A percentile compares a stretch with the other conserved stretches of the same genome.
These are phyloP conservation scores for Microcebus ravelobensis DNA, from an alignment of 2,113 vertebrate genomes.

Conservation along the genomic window DNA sequence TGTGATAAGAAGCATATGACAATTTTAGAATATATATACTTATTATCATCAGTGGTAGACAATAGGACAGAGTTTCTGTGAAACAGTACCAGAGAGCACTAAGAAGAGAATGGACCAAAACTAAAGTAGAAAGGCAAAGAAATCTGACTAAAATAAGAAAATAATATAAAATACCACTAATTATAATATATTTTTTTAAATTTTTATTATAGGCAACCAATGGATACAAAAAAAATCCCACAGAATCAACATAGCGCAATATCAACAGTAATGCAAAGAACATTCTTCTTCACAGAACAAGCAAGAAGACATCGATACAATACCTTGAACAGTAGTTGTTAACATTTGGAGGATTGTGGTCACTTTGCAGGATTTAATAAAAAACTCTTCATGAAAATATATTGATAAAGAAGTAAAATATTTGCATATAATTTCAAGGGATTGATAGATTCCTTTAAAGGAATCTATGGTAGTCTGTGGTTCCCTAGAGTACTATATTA, in stretches of 20 bases:
- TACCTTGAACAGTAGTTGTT: background rate
- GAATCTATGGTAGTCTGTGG: background rate
- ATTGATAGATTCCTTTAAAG: background rate
- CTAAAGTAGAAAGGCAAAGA: background rate
- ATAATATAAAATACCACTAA: background rate
- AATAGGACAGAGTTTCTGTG: background rate
- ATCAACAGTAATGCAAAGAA: background rate
- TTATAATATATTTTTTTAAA: background rate
- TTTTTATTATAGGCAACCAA: background rate
- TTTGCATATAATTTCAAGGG: background rate
- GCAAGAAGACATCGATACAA: background rate
- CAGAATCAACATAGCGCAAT: background rate
- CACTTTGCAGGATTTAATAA: background rate
- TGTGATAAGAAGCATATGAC: background rate
- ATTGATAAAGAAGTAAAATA: background rate
- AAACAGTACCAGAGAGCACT: background rate
- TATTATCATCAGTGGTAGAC: background rate
- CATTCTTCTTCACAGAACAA: background rate
- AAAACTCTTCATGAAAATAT: background rate
- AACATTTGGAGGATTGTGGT: background rate
- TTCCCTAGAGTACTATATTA: background rate
- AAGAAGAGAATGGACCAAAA: background rate
- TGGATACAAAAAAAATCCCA: background rate
- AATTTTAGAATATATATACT: conserved; percentile 4
- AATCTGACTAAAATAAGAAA: background rate